A percentile compares a stretch with the other conserved stretches of the same genome.
Evolutionary conservation across 1,140 invertebrate genomes (phyloP).

Genomic region (Andrena cerasifolii): DNA sequence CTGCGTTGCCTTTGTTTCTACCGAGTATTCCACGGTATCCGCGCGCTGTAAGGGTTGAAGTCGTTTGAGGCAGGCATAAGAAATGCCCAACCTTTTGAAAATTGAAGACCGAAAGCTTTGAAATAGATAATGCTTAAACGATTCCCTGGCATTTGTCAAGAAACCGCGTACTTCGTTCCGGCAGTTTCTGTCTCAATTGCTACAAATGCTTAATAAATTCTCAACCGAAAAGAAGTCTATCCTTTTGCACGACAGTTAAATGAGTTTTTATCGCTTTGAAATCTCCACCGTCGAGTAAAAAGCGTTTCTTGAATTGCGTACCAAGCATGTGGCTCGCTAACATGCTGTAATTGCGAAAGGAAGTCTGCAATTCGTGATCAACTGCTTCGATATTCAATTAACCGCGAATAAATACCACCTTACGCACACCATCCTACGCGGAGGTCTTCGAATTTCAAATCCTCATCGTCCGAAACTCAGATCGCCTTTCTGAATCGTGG

Average conservation of each 20-base stretch:
- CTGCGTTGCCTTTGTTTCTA: slow-evolving; percentile 36
- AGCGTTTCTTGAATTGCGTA: background rate
- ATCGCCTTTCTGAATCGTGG: too few relatives aligned
- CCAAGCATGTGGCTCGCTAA: background rate
- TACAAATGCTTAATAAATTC: slow-evolving; percentile 4
- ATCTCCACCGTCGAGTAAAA: background rate
- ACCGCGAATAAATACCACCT: slow-evolving; percentile 1
- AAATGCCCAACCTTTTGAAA: slow-evolving; percentile 20
- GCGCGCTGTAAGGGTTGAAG: slow-evolving; percentile 12
- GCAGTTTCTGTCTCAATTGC: background rate
- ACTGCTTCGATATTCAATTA: background rate
- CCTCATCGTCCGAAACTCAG: background rate
- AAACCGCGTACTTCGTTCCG: background rate
- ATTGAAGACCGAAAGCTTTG: background rate
- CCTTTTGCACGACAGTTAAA: background rate
- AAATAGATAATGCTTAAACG: slow-evolving; percentile 24
- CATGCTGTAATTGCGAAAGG: background rate
- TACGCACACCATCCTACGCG: background rate
- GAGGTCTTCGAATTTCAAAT: slow-evolving; percentile 12
- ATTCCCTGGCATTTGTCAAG: slow-evolving; percentile 27
- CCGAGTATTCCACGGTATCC: slow-evolving; percentile 5
- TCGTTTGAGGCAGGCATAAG: slow-evolving; percentile 11
- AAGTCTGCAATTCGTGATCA: too few relatives aligned
- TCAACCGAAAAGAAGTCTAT: too few relatives aligned
- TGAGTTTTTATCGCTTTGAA: background rate